Conservation (phyloP, 2,888 invertebrate genomes). For the Pseudeuparius sepicola region DNA sequence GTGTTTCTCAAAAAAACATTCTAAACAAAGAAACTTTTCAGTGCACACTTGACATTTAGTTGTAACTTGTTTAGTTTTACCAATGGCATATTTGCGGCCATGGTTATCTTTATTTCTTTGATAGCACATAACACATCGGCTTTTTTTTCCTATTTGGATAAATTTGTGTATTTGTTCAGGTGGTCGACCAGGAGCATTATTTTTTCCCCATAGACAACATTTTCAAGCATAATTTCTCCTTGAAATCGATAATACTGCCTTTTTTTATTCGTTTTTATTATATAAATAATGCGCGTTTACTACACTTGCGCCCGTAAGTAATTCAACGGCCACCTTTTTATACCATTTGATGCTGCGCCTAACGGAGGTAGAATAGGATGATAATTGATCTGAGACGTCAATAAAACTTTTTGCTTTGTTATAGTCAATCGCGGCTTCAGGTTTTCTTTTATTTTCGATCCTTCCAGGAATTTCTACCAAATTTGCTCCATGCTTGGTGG, state of each 20-base stretch:
- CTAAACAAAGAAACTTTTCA: slow-evolving; percentile 10
- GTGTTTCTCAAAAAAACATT: too few species aligned
- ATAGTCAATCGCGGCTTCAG: slow-evolving; percentile 19
- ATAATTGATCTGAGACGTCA: slow-evolving; percentile 22
- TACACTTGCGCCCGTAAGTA: slow-evolving; percentile 12
- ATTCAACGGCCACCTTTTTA: slow-evolving; percentile 9
- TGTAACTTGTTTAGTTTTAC: slow-evolving; percentile 11
- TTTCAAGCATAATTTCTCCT: slow-evolving; percentile 9
- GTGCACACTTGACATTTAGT: slow-evolving; percentile 8
- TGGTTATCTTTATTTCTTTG: slow-evolving; percentile 10
- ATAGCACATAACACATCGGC: slow-evolving; percentile 11
- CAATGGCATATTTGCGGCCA: slow-evolving; percentile 8
- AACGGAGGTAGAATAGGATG: slow-evolving; percentile 15
- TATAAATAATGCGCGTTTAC: slow-evolving; percentile 11
- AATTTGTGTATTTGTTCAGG: slow-evolving; percentile 11
- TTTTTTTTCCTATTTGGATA: slow-evolving; percentile 9
- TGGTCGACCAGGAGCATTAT: slow-evolving; percentile 7
- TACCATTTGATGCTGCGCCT: slow-evolving; percentile 10
- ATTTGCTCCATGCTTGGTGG: slow-evolving; percentile 14
- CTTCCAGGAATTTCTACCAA: slow-evolving; percentile 5
- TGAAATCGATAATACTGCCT: slow-evolving; percentile 7
- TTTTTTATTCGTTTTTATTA: slow-evolving; percentile 11
- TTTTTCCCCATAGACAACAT: slow-evolving; percentile 6
- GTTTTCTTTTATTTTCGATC: slow-evolving; percentile 14
- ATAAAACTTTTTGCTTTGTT: slow-evolving; percentile 21